A percentile compares a stretch with the other conserved stretches of the same genome.
Evolutionary conservation across 2,888 invertebrate genomes (phyloP).

Genomic region (Vandiemenella viatica): DNA sequence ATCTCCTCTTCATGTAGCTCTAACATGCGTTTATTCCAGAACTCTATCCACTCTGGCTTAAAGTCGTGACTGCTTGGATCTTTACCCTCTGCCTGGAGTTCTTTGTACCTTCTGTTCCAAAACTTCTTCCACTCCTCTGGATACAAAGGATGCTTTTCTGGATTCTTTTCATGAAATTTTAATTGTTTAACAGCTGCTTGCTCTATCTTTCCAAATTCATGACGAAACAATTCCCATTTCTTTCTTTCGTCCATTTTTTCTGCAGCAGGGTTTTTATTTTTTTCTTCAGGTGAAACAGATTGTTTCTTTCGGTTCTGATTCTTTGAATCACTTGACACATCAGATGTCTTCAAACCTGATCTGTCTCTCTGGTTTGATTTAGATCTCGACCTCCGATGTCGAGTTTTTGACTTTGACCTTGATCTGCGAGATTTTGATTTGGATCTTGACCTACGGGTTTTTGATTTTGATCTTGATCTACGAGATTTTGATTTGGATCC

Average conservation of each 20-base stretch:
- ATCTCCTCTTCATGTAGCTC: conserved; percentile 59
- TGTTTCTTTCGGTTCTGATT: neutral
- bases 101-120: conserved; percentile 71
- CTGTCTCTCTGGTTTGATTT: too few species aligned
- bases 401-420: neutral
- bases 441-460: neutral
- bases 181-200: conserved; percentile 29
- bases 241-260: conserved; percentile 19
- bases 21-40: conserved; percentile 70
- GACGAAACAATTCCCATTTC: conserved; percentile 40
- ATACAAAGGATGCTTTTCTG: conserved; percentile 76
- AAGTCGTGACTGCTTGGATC: conserved; percentile 70
- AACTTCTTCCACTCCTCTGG: conserved; percentile 83
- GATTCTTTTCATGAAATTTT: conserved; percentile 65
- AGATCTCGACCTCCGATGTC: neutral
- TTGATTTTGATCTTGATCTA: neutral
- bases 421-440: neutral
- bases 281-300: neutral
- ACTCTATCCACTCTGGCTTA: conserved; percentile 77
- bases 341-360: too few species aligned
- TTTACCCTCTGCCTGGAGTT: conserved; percentile 54
- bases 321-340: too few species aligned
- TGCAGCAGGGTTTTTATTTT: neutral
- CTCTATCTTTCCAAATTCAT: conserved; percentile 32
- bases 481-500: neutral